phyloP scores from a whole-genome alignment of 2,888 invertebrate species.

The Tenodera sinensis region DNA sequence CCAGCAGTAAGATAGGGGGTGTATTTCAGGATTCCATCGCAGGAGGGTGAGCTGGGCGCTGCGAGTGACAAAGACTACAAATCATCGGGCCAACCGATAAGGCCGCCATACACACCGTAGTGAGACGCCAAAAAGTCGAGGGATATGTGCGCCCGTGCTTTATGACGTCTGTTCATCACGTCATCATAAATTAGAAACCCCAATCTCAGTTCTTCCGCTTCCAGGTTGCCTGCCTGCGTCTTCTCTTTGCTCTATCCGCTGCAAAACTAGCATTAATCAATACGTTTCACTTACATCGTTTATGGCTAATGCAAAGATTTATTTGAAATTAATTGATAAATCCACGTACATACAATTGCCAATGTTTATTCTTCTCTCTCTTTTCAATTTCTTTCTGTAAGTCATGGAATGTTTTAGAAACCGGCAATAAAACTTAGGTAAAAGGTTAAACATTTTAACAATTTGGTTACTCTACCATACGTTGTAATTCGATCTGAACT shows the following conservation, averaged over 20 bases:
- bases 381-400: too few species aligned
- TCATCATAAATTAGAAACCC: conserved; percentile 50
- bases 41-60: conserved; percentile 26
- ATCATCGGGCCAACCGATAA: conserved; percentile 37
- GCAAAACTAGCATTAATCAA: not conserved
- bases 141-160: conserved; percentile 38
- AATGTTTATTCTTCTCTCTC: too few species aligned
- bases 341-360: too few species aligned
- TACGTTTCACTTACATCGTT: not conserved
- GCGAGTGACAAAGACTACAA: conserved; percentile 34
- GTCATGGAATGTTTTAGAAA: too few species aligned
- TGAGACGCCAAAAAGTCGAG: not conserved
- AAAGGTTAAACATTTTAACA: too few species aligned
- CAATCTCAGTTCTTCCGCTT: conserved; percentile 36
- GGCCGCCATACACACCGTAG: conserved; percentile 9
- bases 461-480: too few species aligned
- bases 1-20: not conserved
- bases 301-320: too few species aligned
- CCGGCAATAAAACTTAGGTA: too few species aligned
- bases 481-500: too few species aligned
- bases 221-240: conserved; percentile 6
- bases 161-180: conserved; percentile 51
- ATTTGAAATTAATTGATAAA: too few species aligned
- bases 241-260: not conserved
- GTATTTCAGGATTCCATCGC: not conserved